These are phyloP conservation scores for Caenorhabditis inopinata DNA, from an alignment of 1,140 invertebrate genomes.

Conservation along the genomic window DNA sequence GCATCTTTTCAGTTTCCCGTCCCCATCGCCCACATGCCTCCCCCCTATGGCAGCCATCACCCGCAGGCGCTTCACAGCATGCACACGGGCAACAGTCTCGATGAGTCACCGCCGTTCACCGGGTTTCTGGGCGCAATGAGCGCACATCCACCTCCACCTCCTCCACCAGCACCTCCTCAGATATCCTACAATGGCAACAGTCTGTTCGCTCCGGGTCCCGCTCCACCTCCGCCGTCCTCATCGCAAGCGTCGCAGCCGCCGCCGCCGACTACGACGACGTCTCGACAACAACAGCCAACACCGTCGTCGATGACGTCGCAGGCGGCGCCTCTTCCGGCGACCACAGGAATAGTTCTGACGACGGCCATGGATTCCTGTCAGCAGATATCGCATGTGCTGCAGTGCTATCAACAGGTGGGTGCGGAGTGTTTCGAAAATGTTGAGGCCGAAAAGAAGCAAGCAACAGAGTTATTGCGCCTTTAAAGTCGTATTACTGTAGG, in stretches of 20 bases:
- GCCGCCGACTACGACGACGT: not conserved
- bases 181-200: not conserved
- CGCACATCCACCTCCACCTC: not conserved
- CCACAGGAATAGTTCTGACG: not conserved
- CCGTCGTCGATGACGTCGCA: not conserved
- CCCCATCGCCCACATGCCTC: not conserved
- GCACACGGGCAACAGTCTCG: not conserved
- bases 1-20: conserved; percentile 7
- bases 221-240: not conserved
- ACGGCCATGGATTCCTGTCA: conserved; percentile 46
- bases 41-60: not conserved
- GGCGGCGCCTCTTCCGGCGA: not conserved
- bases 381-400: conserved; percentile 42
- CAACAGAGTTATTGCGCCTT: no score
- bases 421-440: conserved; percentile 74
- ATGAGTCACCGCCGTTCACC: not conserved
- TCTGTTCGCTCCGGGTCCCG: not conserved
- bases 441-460: no score
- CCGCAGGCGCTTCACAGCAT: not conserved
- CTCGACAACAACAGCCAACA: not conserved
- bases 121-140: not conserved
- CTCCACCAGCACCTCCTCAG: not conserved
- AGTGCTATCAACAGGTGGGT: conserved; percentile 74
- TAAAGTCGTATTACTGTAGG: not conserved
- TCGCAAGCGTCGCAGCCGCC: not conserved